phyloP scores from a whole-genome alignment of 2,113 vertebrate species.

The Australoheros scitulus region DNA sequence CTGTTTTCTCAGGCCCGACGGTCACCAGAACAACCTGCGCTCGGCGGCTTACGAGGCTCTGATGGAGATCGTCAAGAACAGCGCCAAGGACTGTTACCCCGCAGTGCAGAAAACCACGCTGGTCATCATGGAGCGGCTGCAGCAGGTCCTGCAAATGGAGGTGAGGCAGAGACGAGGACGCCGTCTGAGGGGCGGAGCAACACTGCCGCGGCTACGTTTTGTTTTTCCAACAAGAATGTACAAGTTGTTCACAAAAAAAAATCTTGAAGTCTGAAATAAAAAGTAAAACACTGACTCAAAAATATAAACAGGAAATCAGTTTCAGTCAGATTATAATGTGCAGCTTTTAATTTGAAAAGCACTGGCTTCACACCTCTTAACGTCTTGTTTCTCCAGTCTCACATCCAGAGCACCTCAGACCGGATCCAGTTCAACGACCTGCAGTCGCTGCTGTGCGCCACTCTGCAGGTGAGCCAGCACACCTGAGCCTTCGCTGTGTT shows the following conservation, averaged over 20 bases:
- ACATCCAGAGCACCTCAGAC: slow-evolving; percentile 98
- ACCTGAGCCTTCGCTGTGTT: not conserved
- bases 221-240: not conserved
- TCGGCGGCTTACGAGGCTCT: slow-evolving; percentile 96
- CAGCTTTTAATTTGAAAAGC: not conserved
- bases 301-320: not conserved
- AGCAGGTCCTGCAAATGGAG: slow-evolving; percentile 99
- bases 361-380: not conserved
- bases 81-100: slow-evolving; percentile 98
- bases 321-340: not conserved
- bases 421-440: slow-evolving; percentile 99
- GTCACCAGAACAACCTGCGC: slow-evolving; percentile 98
- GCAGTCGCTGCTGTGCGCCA: slow-evolving; percentile 96
- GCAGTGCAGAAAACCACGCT: slow-evolving; percentile 98
- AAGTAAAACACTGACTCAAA: too few species aligned
- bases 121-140: slow-evolving; percentile 97
- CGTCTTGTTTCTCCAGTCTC: slow-evolving; percentile 82
- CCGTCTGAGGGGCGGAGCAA: not conserved
- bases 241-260: not conserved
- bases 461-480: slow-evolving; percentile 86
- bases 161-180: slow-evolving; percentile 63
- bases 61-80: slow-evolving; percentile 99
- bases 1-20: slow-evolving; percentile 85
- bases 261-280: too few species aligned
- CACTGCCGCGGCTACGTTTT: accelerated